Evolutionary conservation across 2,113 vertebrate species (phyloP), one percentile per base, ranked within the genome.

Genomic region (Cervus canadensis): DNA sequence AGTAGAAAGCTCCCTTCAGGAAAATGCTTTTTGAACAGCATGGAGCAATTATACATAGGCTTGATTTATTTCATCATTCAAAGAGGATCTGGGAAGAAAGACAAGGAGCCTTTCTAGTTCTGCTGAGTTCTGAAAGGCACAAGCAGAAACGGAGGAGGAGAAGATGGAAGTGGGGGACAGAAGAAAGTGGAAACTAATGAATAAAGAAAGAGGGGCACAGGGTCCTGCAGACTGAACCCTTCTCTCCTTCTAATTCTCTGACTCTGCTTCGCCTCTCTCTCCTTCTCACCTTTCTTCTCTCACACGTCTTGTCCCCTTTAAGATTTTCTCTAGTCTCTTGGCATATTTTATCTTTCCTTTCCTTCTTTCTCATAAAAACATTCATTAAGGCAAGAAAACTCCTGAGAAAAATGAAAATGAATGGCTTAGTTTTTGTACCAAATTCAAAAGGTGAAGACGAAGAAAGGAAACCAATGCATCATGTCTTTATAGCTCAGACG

Each of bases 1-100:
- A 76, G 56, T 50, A 16, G 17, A 96, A 76, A 94, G 43, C 95
- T 98, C 60, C 89, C 93, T 94, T 79, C 87, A 97, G 89, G 96
- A 1, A 1, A 94, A 95, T 0, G 0, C 33, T 93, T 96, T 97
- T 43, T 78, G 97, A 96, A 89, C 40, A 96, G 95, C 94, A 23
- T 76, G 11, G 78, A 36, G 17, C 91, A 97, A 97, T 98, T 97
- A 96, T 81, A 88, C 86, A 59, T 21, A 93, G 93, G 95, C 48
- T 14, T 62, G 33, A 67, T 89, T 76, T 71, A 94, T 96, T 87
- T 95, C 98, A 97, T 98, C 98, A 95, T 94, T 98, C 98, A 96
- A 89, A 97, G 76, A 3, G 45, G 54, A 92, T 91, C 95, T 50
- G 43, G 57, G 50, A 91, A 94, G 74, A 87, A 60, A 94, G 85